Conservation (phyloP, 2,113 vertebrate genomes). For the Coptodon bakossiorum region DNA sequence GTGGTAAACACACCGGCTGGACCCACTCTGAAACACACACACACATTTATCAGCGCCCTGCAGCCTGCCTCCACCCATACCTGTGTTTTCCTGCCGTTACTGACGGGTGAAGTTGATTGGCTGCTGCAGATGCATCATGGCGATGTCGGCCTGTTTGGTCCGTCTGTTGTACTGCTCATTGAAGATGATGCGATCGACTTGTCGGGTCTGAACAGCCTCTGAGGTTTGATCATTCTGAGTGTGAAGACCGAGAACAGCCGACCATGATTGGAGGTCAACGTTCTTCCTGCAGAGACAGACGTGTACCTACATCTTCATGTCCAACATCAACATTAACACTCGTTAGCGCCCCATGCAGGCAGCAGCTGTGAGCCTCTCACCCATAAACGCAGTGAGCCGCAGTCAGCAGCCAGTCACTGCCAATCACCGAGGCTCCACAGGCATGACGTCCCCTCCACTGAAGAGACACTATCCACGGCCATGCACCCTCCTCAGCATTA, state of each 20-base stretch:
- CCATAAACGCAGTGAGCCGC: constrained; percentile 90
- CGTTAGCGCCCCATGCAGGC: neutral
- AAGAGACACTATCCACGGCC: constrained; percentile 88
- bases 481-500: constrained; percentile 73
- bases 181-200: constrained; percentile 79
- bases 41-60: neutral
- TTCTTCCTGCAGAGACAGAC: constrained; percentile 73
- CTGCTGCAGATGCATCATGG: constrained; percentile 81
- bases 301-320: neutral
- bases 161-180: constrained; percentile 75
- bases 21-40: constrained; percentile 72
- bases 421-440: constrained; percentile 84
- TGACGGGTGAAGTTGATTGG: constrained; percentile 80
- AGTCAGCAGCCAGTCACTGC: constrained; percentile 81
- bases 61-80: neutral
- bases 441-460: constrained; percentile 49
- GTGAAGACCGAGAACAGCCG: constrained; percentile 76
- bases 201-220: constrained; percentile 40
- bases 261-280: constrained; percentile 73
- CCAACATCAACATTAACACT: neutral
- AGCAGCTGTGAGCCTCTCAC: constrained; percentile 59
- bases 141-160: constrained; percentile 83
- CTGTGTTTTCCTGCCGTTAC: neutral
- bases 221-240: constrained; percentile 49
- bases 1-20: constrained; percentile 85